Percentiles rank a stretch among this genome's conserved stretches.
These are phyloP conservation scores for Athalia circularis DNA, from an alignment of 2,888 invertebrate species.

Conservation along the genomic window DNA sequence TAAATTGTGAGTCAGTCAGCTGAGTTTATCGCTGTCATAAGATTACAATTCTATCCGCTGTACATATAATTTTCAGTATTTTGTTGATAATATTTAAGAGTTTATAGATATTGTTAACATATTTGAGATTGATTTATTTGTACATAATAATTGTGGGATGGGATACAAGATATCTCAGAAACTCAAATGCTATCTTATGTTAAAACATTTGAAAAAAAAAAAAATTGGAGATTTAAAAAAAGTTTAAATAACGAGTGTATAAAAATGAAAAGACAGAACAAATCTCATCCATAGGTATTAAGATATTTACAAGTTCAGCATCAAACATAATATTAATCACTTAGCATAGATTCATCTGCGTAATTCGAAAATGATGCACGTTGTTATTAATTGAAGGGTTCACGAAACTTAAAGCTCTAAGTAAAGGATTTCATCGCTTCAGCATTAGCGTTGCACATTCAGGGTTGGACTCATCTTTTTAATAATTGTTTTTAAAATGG, in stretches of 20 bases:
- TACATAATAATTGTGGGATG: slow-evolving; percentile 54
- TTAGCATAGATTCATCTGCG: slow-evolving; percentile 25
- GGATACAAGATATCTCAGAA: slow-evolving; percentile 39
- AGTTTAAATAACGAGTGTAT: slow-evolving; percentile 28
- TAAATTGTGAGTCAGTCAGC: slow-evolving; percentile 17
- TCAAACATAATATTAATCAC: slow-evolving; percentile 36
- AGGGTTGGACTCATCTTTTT: slow-evolving; percentile 1
- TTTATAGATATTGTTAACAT: slow-evolving; percentile 61
- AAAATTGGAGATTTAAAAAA: slow-evolving; percentile 26
- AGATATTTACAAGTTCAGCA: slow-evolving; percentile 30
- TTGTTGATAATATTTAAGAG: slow-evolving; percentile 61
- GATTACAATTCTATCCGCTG: slow-evolving; percentile 49
- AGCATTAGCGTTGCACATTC: background rate
- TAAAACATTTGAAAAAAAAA: slow-evolving; percentile 3
- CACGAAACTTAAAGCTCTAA: slow-evolving; percentile 5
- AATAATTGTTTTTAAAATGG: slow-evolving; percentile 12
- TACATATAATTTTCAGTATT: slow-evolving; percentile 61
- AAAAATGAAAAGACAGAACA: slow-evolving; percentile 33
- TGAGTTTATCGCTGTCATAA: slow-evolving; percentile 10
- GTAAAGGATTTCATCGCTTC: slow-evolving; percentile 25
- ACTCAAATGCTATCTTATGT: slow-evolving; percentile 37
- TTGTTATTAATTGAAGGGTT: slow-evolving; percentile 23
- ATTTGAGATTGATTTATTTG: slow-evolving; percentile 60
- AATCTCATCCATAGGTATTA: slow-evolving; percentile 35
- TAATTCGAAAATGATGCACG: slow-evolving; percentile 14